Conservation (phyloP, 2,113 vertebrate genomes). For the Monarcha castaneiventris region DNA sequence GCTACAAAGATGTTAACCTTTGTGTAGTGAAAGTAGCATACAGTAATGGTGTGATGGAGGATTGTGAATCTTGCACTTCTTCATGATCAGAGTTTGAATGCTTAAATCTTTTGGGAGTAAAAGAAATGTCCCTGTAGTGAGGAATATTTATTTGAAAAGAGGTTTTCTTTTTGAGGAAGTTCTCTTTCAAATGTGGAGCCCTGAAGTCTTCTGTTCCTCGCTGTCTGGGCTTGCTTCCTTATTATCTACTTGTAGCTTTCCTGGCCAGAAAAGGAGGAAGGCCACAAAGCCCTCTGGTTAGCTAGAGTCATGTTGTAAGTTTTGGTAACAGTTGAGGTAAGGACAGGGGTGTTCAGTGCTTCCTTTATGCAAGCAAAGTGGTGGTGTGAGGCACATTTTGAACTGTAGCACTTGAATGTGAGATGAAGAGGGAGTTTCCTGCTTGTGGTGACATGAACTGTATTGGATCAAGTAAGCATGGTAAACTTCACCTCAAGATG, state of each 20-base stretch:
- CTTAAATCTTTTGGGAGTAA: background rate
- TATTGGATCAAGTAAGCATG: background rate
- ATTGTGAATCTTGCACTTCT: background rate
- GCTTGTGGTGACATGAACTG: background rate
- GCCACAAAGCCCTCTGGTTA: background rate
- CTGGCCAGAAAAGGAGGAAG: background rate
- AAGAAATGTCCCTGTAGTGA: background rate
- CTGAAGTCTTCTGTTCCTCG: background rate
- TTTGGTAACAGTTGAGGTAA: background rate
- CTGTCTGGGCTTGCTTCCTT: background rate
- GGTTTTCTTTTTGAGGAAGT: background rate
- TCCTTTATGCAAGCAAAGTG: background rate
- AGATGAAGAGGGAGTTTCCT: background rate
- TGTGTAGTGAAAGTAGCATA: background rate
- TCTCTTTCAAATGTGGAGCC: background rate
- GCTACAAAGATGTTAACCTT: background rate
- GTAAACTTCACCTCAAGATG: background rate
- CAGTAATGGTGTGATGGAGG: background rate
- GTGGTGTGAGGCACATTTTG: background rate
- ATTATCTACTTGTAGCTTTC: background rate
- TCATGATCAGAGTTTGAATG: background rate
- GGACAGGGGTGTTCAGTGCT: background rate
- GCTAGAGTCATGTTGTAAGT: accelerated
- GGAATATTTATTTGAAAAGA: background rate
- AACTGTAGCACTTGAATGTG: background rate